Base-by-base conservation (phyloP, 2,888 invertebrate species). In the Brachyptera risi region DNA sequence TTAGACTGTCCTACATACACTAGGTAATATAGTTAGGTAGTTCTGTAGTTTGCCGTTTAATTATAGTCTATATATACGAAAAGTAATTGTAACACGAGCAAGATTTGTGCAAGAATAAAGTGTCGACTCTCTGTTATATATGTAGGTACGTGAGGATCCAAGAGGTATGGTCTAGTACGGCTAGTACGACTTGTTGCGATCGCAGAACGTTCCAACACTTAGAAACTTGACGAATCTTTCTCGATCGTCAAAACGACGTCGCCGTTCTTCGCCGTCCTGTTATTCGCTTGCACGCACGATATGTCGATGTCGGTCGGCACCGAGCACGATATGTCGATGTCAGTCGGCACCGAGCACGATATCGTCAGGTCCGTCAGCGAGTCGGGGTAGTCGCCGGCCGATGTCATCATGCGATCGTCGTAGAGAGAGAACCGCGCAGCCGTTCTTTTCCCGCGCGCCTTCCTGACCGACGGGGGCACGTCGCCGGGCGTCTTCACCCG, bases 381-480 rank as follows among this genome's bases (percentile, higher is more conserved):
- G 24, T 27, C 50, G 15, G n/a, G 2, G 37, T 31, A 11, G 23
- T 37, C 37, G 2, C 1, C 17, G 4, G 37, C 47, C 17, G 40
- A 24, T 4, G 83, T 83, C 92, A 94, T 93, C 83, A 93, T 91
- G 44, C 93, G 80, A 72, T 94, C 94, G 69, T 93, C 92, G 70
- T 92, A 93, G 19, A 94, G 77, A 49, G 93, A 93, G 68, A 94
- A 83, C 65, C 94, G 75, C 2, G 79, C 77, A 3, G 71, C 66
- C 4, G 76, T 82, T 66, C 87, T 86, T 44, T 86, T 86, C 64
- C 85, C 79, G 40, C 80, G 80, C 1, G 86, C 79, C 67, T 85
- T 82, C n/a, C n/a, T n/a, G 0, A 90, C 87, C 0, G 90, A 89
- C 0, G 88, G 86, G 0, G 90, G 90, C 24, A 90, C 80, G 72